Evolutionary conservation across 1,140 invertebrate genomes (phyloP).

Genomic region (Thaumatotibia leucotreta): DNA sequence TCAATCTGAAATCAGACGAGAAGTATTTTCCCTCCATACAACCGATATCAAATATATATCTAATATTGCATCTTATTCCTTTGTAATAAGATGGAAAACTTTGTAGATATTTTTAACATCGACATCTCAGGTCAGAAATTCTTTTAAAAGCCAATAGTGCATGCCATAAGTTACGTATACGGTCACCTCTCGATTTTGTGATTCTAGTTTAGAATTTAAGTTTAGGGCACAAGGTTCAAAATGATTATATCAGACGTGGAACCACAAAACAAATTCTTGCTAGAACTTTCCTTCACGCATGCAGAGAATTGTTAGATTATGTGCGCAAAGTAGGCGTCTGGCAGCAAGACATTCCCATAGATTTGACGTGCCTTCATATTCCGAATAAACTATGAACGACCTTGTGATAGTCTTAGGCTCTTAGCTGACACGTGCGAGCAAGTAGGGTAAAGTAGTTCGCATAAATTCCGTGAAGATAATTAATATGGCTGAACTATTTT

Average conservation of each 20-base stretch:
- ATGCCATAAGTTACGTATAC: neutral
- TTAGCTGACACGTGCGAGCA: neutral
- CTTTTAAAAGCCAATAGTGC: neutral
- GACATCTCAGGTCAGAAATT: too few relatives aligned
- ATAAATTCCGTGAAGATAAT: neutral
- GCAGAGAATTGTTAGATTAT: neutral
- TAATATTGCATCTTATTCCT: too few relatives aligned
- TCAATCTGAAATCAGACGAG: neutral
- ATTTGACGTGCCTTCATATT: too few relatives aligned
- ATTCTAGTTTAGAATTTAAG: neutral
- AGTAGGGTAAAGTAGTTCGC: neutral
- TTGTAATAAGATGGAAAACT: too few relatives aligned
- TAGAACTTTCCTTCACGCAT: neutral
- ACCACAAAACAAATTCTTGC: neutral
- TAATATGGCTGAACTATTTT: neutral
- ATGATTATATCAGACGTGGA: neutral
- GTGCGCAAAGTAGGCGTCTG: too few relatives aligned
- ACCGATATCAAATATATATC: too few relatives aligned
- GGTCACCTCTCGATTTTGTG: neutral
- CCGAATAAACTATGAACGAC: too few relatives aligned
- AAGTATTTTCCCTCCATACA: neutral
- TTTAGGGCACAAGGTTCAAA: neutral
- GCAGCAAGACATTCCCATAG: too few relatives aligned
- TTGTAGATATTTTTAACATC: too few relatives aligned
- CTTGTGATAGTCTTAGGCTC: neutral